A percentile compares a stretch with the other conserved stretches of the same genome.
These are phyloP conservation scores for Danio rerio DNA, from an alignment of 2,113 vertebrate genomes.

Conservation along the genomic window GRCz12tu NC_133200.1:39525001-39525500, in stretches of 20 bases:
- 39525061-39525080: constrained; percentile 55
- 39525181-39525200: not conserved
- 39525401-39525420: constrained; percentile 70
- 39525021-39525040: constrained; percentile 69
- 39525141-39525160: not conserved
- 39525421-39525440: constrained; percentile 92
- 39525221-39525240: constrained; percentile 11
- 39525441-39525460: constrained; percentile 99
- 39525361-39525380: constrained; percentile 68
- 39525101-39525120: constrained; percentile 33
- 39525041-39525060: constrained; percentile 51
- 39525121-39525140: constrained; percentile 28
- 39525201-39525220: not conserved
- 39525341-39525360: constrained; percentile 46
- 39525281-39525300: constrained; percentile 34
- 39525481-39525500: constrained; percentile 88
- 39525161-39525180: not conserved
- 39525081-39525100: constrained; percentile 71
- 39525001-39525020: constrained; percentile 81
- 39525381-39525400: constrained; percentile 83
- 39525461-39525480: constrained; percentile 98
- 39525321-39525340: constrained; percentile 56
- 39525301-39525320: constrained; percentile 52
- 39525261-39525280: constrained; percentile 37
- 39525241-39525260: constrained; percentile 20